A percentile compares a stretch with the other conserved stretches of the same genome.
phyloP scores from a whole-genome alignment of 1,140 invertebrate species.

The Metopolophium dirhodum region DNA sequence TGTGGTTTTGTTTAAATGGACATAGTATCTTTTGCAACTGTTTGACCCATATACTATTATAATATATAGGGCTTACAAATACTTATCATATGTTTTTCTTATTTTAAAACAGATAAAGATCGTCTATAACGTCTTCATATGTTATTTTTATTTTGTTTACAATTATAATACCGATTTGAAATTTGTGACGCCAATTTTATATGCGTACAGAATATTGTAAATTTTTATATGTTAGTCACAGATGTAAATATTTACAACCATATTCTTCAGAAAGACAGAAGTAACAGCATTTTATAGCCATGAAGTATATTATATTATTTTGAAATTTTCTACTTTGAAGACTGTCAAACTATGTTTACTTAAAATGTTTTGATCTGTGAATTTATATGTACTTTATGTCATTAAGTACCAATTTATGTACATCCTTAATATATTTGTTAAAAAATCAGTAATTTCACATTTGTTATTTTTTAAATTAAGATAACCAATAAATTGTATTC shows the following conservation, averaged over 20 bases:
- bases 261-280: background rate
- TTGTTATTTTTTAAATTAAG: background rate
- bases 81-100: background rate
- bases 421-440: slow-evolving; percentile 2
- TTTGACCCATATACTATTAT: background rate
- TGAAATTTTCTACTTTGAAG: background rate
- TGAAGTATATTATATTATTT: background rate
- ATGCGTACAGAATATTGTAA: background rate
- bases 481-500: background rate
- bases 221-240: slow-evolving; percentile 2
- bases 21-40: background rate
- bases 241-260: background rate
- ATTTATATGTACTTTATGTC: background rate
- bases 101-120: background rate
- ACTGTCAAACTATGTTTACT: background rate
- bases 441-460: background rate
- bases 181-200: background rate
- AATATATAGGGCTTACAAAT: background rate
- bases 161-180: background rate
- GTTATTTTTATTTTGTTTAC: background rate
- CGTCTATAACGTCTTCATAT: too few species aligned
- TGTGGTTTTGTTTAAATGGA: too few species aligned
- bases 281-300: background rate
- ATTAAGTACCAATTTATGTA: background rate
- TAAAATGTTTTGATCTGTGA: background rate